Evolutionary conservation across 1,140 invertebrate genomes (phyloP).

Genomic region (Grapholita molesta): DNA sequence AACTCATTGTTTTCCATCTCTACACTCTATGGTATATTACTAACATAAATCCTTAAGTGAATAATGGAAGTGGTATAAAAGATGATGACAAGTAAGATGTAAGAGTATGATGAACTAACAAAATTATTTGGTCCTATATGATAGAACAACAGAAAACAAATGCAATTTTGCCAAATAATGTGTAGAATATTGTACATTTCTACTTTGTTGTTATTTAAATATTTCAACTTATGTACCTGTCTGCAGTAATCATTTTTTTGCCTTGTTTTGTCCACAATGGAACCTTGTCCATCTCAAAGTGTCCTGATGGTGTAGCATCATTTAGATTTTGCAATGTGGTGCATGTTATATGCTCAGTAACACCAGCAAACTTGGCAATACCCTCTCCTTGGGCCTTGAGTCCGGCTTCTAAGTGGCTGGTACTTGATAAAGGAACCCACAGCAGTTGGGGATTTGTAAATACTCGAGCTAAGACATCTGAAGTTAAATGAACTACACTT

Average conservation of each 20-base stretch:
- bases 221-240: slow-evolving; percentile 50
- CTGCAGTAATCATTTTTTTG: slow-evolving; percentile 80
- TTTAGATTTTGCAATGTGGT: slow-evolving; percentile 51
- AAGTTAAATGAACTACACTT: slow-evolving; percentile 64
- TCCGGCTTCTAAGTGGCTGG: slow-evolving; percentile 55
- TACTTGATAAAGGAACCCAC: slow-evolving; percentile 60
- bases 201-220: not conserved
- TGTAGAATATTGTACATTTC: not conserved
- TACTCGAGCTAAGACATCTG: slow-evolving; percentile 58
- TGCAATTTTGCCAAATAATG: too few relatives aligned
- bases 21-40: too few relatives aligned
- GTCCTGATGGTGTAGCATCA: slow-evolving; percentile 77
- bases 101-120: too few relatives aligned
- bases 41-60: too few relatives aligned
- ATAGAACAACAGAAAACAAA: too few relatives aligned
- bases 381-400: slow-evolving; percentile 56
- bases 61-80: too few relatives aligned
- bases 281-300: slow-evolving; percentile 82
- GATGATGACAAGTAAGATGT: too few relatives aligned
- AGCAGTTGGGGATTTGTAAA: slow-evolving; percentile 53
- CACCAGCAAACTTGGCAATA: slow-evolving; percentile 57
- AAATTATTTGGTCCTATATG: too few relatives aligned
- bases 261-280: slow-evolving; percentile 87
- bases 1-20: too few relatives aligned
- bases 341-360: slow-evolving; percentile 51